Conservation (phyloP, 2,888 invertebrate species). For the Pegoplata infirma region DNA sequence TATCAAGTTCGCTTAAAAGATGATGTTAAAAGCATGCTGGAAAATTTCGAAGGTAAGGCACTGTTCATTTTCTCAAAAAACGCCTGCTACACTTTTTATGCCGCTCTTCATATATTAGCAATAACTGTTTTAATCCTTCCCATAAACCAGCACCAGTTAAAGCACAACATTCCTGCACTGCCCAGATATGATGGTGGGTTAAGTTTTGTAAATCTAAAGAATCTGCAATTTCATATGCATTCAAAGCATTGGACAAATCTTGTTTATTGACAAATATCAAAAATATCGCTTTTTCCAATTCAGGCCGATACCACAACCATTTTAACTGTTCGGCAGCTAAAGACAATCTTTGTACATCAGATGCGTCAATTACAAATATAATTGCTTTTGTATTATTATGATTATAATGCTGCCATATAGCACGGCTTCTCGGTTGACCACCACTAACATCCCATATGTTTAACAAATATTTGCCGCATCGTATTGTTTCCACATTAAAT, state of each 20-base stretch:
- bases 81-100: conserved; percentile 1
- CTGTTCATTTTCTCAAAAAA: not conserved
- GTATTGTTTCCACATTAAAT: conserved; percentile 70
- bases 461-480: conserved; percentile 66
- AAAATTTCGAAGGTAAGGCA: conserved; percentile 92
- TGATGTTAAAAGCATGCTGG: conserved; percentile 97
- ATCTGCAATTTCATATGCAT: conserved; percentile 62
- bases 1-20: conserved; percentile 96
- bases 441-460: conserved; percentile 71
- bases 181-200: conserved; percentile 60
- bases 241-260: conserved; percentile 66
- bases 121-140: conserved; percentile 66
- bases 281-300: conserved; percentile 64
- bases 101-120: conserved; percentile 41
- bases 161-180: conserved; percentile 66
- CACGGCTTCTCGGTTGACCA: conserved; percentile 66
- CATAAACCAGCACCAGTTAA: conserved; percentile 63
- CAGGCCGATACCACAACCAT: conserved; percentile 64
- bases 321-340: conserved; percentile 66
- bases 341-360: conserved; percentile 64
- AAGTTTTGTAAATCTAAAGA: conserved; percentile 58
- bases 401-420: conserved; percentile 69
- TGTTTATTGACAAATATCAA: conserved; percentile 70
- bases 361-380: conserved; percentile 69
- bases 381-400: conserved; percentile 67